Base-by-base conservation (phyloP, 2,888 invertebrate species). In the Polyploca ridens region DNA sequence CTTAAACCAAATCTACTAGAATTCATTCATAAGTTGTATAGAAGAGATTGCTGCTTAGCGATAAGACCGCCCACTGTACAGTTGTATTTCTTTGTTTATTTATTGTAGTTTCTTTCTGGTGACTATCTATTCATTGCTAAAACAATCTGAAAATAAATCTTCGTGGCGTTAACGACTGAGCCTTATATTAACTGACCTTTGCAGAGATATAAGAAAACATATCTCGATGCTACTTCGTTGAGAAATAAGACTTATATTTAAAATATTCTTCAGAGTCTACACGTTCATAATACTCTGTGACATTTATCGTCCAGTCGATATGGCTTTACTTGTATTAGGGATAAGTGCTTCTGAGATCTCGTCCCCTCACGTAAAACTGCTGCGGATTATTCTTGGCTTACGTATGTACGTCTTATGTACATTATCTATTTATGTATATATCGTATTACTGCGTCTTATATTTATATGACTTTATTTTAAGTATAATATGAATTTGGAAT, bases 241-340 rank as follows among this genome's bases (percentile, higher is more conserved):
- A 35, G 35, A 62, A 62, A 58, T 33, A n/a, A 58, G 14, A 54
- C 54, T 5, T 16, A 19, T 54, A 54, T 54, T 54, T 54, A 58
- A 54, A 57, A 57, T 57, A 63, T 57, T 13, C 44, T 62, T 13
- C 44, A 41, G 16, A 60, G 67, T 65, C 66, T 73, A 73, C 27
- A 63, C 63, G 60, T 33, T 62, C 33, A 58, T 58, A 58, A 60
- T 77, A 72, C 75, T 78, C 81, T 81, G 65, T 67, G 66, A 57
- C 64, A 67, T 72, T 59, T 66, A 68, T 69, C 69, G 78, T 77
- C 81, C 79, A 79, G 74, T 78, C 74, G 75, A 79, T 76, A 78
- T 76, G 75, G 78, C 76, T 83, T 78, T 76, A 79, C 77, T 83
- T 73, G 77, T 78, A 81, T 84, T 79, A 79, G 73, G 72, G 82